Percentiles rank a stretch among this genome's conserved stretches.
These are phyloP conservation scores for Frankliniella fusca DNA, from an alignment of 2,888 invertebrate genomes.

Conservation along the genomic window DNA sequence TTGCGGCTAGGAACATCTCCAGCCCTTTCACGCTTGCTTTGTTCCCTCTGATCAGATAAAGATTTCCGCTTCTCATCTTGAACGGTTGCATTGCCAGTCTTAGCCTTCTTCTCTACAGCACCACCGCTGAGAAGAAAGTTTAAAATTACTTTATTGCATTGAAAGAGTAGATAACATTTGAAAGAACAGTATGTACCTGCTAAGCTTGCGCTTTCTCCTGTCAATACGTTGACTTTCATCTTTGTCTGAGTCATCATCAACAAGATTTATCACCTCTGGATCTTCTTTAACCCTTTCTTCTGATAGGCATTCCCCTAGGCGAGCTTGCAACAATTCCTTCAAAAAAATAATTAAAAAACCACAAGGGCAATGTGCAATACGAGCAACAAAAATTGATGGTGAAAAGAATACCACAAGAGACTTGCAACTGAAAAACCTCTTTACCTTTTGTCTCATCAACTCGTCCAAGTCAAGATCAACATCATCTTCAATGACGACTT, in stretches of 20 bases:
- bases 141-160: slow-evolving; percentile 8
- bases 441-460: slow-evolving; percentile 82
- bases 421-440: slow-evolving; percentile 32
- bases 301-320: slow-evolving; percentile 69
- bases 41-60: background rate
- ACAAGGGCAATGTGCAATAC: slow-evolving; percentile 33
- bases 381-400: background rate
- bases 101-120: slow-evolving; percentile 39
- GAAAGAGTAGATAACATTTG: slow-evolving; percentile 28
- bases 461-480: slow-evolving; percentile 78
- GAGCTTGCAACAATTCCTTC: slow-evolving; percentile 64
- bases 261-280: slow-evolving; percentile 42
- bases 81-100: slow-evolving; percentile 28
- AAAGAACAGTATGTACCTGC: slow-evolving; percentile 34
- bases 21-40: background rate
- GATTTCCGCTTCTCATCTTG: background rate
- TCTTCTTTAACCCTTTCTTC: slow-evolving; percentile 39
- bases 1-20: background rate
- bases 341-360: slow-evolving; percentile 32
- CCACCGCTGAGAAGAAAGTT: slow-evolving; percentile 37
- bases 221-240: slow-evolving; percentile 34
- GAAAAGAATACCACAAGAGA: slow-evolving; percentile 33
- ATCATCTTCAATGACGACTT: slow-evolving; percentile 74
- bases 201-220: slow-evolving; percentile 36
- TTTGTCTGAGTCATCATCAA: slow-evolving; percentile 42